Base-by-base conservation (phyloP, 2,113 vertebrate species). In the Thryonomys swinderianus region DNA sequence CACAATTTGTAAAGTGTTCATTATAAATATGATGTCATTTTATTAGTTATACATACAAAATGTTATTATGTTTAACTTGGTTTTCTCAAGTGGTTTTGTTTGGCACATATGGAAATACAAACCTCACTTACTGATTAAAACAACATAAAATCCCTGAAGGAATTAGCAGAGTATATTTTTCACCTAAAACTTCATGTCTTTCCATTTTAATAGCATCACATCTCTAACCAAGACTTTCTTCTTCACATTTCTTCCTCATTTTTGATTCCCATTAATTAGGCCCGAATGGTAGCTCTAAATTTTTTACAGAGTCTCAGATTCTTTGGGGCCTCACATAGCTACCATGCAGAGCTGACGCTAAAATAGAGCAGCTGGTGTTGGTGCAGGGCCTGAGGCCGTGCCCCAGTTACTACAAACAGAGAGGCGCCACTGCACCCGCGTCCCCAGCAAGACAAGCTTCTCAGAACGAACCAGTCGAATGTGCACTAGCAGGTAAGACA, bases 41-140 rank as follows among this genome's bases (percentile, higher is more conserved):
- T 93, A 95, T 93, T 92, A 90, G 81, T 90, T 74, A 64, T 37
- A 84, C n/a, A 32, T 30, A 91, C 10, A 66, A 45, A 89, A 81
- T 94, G 94, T 94, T 90, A 90, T 82, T 66, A 88, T 92, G 51
- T 85, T 93, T 91, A 87, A 87, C 69, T 94, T 97, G 91, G n/a
- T 94, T 94, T 92, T 66, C 45, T 92, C 64, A 51, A 91, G 32
- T 78, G 42, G n/a, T 71, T 95, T 94, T 95, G 69, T 84, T 89
- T 91, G 84, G 87, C 40, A 73, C 66, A 74, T 81, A 59, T 11
- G 88, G 53, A 85, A 93, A 87, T 82, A 92, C 20, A 96, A 62
- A 86, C n/a, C 30, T 53, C n/a, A 67, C 14, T 74, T 79, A 25
- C 90, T 78, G 87, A 74, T 48, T 59, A 84, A 95, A 95, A 62